A percentile compares a stretch with the other conserved stretches of the same genome.
These are phyloP conservation scores for Caenorhabditis briggsae DNA, from an alignment of 1,140 invertebrate genomes.

Conservation along the genomic window DNA sequence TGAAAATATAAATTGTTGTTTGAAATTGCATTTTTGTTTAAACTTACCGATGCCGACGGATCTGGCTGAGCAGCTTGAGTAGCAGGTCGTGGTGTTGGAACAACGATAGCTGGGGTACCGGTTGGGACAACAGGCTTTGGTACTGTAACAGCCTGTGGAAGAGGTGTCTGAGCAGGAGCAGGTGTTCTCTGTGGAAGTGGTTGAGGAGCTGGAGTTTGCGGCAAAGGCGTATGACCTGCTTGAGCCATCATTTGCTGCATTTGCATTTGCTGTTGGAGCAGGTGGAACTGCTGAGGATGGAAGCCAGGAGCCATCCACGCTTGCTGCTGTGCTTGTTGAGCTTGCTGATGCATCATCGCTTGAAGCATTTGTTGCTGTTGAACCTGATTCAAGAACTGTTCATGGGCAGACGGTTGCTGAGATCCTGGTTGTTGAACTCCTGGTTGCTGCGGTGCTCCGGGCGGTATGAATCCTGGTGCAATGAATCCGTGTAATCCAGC, in stretches of 20 bases:
- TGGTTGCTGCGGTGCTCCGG: too few species aligned
- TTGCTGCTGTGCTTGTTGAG: neutral
- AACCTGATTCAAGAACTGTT: neutral
- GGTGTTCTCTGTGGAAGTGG: neutral
- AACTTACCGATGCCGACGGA: too few species aligned
- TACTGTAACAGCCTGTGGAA: neutral
- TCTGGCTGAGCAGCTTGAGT: too few species aligned
- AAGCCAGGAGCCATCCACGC: too few species aligned
- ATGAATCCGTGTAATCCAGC: too few species aligned
- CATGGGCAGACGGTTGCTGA: neutral
- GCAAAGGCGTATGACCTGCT: too few species aligned
- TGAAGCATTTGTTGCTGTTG: neutral
- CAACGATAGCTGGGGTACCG: neutral
- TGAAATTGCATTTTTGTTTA: too few species aligned
- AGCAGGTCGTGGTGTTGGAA: too few species aligned
- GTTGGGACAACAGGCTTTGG: neutral
- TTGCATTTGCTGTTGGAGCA: neutral
- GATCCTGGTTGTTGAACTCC: neutral
- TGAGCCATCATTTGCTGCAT: neutral
- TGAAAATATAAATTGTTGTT: neutral
- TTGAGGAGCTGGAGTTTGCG: neutral
- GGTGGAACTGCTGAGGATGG: neutral
- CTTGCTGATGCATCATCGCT: neutral
- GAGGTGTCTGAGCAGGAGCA: neutral
- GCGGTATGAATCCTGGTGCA: too few species aligned